Conservation (phyloP, 2,113 vertebrate species). For the Pygoscelis antarcticus region DNA sequence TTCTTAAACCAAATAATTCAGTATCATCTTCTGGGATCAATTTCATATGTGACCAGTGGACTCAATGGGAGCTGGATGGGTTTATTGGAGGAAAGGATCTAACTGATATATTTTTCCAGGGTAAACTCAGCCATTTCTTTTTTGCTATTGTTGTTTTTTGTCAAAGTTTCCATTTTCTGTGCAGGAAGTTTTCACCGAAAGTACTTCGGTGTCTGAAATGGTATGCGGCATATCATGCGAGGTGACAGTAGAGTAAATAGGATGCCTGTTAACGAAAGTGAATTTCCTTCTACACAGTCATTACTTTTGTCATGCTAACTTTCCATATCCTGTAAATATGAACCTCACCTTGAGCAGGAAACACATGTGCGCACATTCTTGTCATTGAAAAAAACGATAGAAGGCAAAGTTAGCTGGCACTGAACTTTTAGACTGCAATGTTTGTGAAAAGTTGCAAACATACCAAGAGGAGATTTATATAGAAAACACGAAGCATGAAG, state of each 20-base stretch:
- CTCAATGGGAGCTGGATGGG: not conserved
- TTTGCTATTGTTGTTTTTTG: not conserved
- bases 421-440: not conserved
- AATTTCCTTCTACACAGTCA: slow-evolving; percentile 62
- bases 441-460: not conserved
- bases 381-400: slow-evolving; percentile 21
- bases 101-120: not conserved
- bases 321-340: slow-evolving; percentile 68
- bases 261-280: slow-evolving; percentile 53
- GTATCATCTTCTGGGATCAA: not conserved
- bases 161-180: slow-evolving; percentile 43
- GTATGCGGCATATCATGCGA: not conserved
- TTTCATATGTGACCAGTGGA: not conserved
- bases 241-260: slow-evolving; percentile 50
- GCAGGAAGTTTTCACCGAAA: not conserved
- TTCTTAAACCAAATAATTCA: not conserved
- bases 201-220: not conserved
- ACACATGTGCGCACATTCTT: slow-evolving; percentile 31
- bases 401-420: not conserved
- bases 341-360: slow-evolving; percentile 55
- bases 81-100: not conserved
- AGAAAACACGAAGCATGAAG: not conserved
- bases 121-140: not conserved
- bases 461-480: not conserved
- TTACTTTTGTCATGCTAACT: slow-evolving; percentile 58